Evolutionary conservation across 2,113 vertebrate genomes (phyloP), one percentile per base, ranked within the genome.

Genomic region (Anhinga anhinga): DNA sequence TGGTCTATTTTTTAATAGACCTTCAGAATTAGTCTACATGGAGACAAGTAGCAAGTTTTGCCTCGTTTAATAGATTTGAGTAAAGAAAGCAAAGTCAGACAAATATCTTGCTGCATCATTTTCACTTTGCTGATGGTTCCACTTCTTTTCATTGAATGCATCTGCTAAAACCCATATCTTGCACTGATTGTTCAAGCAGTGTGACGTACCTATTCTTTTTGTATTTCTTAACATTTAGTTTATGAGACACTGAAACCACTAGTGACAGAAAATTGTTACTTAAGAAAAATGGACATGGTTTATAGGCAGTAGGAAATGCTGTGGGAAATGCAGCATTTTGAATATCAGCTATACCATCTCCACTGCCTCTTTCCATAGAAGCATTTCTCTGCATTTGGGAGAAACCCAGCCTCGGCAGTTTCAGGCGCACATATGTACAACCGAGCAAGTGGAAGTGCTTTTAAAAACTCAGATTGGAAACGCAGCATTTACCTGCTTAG

Each of bases 161-260:
- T 26, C 70, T 76, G 36, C 69, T 56, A 18, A 84, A 89, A 56
- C 38, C 44, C 2, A 1, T 11, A 36, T 15, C 50, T 72, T 47
- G 21, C 36, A 30, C 56, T 42, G 32, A 7, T 27, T 34, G 49
- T 73, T 29, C 0, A 0, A 67, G 65, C 56, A 82, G 7, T 52
- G 44, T 3, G 9, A 20, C 1, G 1, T 20, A 40, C 27, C 15
- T 23, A 0, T 25, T 50, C 40, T 58, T 66, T 40, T 16, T 47
- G 9, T 40, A 55, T 73, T 89, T 76, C 77, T 53, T 72, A 50
- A 40, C 6, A 2, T 40, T 40, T 29, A 47, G 44, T 3, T 15
- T 38, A 22, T 18, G 36, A 71, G 59, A 63, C 42, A 23, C 10
- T 30, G 47, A 81, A 93, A 67, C 36, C 30, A 14, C 3, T 1